Evolutionary conservation across 2,113 vertebrate species (phyloP).

Genomic region (Cochlearius cochlearius): DNA sequence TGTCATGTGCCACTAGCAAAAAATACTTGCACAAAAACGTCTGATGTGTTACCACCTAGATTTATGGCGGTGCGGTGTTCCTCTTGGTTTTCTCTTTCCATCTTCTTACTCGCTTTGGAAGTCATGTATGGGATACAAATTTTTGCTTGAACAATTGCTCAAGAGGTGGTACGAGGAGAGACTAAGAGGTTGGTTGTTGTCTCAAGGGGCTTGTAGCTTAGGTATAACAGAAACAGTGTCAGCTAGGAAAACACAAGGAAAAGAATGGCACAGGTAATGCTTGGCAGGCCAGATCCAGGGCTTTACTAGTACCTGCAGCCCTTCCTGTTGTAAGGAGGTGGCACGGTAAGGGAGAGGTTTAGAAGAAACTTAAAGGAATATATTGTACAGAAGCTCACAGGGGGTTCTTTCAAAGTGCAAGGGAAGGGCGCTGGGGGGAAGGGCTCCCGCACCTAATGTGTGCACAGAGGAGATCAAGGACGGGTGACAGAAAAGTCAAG

Average conservation of each 20-base stretch:
- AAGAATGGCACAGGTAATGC: not conserved
- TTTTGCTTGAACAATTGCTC: not conserved
- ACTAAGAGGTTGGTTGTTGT: not conserved
- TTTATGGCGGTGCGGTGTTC: not conserved
- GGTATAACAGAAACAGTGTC: not conserved
- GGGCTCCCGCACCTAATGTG: not conserved
- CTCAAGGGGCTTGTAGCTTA: not conserved
- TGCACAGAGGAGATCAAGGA: not conserved
- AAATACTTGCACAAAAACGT: not conserved
- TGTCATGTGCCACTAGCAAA: not conserved
- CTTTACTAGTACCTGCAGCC: not conserved
- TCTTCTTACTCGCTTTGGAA: not conserved
- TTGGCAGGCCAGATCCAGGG: not conserved
- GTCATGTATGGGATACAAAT: not conserved
- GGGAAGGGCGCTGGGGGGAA: not conserved
- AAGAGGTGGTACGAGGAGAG: not conserved
- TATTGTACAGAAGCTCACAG: not conserved
- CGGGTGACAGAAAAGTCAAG: not conserved
- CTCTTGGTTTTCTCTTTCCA: not conserved
- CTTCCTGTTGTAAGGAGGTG: not conserved
- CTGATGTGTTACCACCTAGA: not conserved
- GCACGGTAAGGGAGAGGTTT: not conserved
- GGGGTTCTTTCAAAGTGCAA: not conserved
- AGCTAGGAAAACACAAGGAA: not conserved
- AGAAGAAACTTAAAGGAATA: not conserved